Percentiles rank a stretch among this genome's conserved stretches.
These are phyloP conservation scores for Parthenolecanium corni DNA, from an alignment of 2,888 invertebrate genomes.

Conservation along the genomic window DNA sequence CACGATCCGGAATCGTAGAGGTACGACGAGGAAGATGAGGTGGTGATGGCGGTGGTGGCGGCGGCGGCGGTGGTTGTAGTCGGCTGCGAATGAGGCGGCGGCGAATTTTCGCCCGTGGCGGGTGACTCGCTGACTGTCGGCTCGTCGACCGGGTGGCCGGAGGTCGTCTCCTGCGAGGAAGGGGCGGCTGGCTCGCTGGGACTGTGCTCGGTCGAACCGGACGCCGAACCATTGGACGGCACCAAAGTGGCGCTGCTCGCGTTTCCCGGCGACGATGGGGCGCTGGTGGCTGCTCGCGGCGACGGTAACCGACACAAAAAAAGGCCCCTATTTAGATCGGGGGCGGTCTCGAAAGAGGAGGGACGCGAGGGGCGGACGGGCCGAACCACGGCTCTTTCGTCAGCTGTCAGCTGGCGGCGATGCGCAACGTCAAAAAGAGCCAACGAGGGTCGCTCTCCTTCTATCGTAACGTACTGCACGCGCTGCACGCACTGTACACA, in stretches of 20 bases:
- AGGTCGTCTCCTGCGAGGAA: too few species aligned
- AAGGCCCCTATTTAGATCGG: too few species aligned
- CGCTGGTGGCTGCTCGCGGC: constrained; percentile 34
- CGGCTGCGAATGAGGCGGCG: neutral
- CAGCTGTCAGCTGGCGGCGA: too few species aligned
- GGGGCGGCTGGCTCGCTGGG: too few species aligned
- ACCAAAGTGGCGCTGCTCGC: constrained; percentile 61
- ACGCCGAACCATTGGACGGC: constrained; percentile 34
- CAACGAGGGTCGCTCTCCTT: neutral
- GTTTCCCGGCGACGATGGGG: constrained; percentile 61
- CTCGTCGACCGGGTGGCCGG: neutral
- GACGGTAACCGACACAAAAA: too few species aligned
- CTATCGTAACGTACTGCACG: too few species aligned
- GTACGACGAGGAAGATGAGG: neutral
- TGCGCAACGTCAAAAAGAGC: too few species aligned
- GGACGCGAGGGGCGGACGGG: too few species aligned
- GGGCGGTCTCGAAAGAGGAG: too few species aligned
- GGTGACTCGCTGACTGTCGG: neutral
- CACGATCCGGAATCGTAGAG: too few species aligned
- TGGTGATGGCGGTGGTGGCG: neutral
- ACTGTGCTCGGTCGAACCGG: constrained; percentile 34
- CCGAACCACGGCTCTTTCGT: too few species aligned
- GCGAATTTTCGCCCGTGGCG: neutral
- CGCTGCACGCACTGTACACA: too few species aligned
- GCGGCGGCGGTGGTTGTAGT: neutral